Evolutionary conservation across 1,140 invertebrate genomes (phyloP).

Genomic region (Parapsyche elsis): DNA sequence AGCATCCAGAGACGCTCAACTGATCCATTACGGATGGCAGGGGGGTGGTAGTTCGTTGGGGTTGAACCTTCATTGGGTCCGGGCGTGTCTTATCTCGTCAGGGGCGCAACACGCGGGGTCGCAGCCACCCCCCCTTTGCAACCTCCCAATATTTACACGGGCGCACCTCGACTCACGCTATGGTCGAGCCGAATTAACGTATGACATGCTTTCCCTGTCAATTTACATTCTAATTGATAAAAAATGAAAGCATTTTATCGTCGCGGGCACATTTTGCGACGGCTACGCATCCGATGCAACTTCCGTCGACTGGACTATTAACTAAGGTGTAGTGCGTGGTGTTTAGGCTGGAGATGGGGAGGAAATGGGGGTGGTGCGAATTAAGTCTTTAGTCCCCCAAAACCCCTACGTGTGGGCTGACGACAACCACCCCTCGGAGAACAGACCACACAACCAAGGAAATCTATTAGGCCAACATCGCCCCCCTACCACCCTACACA

Average conservation of each 20-base stretch:
- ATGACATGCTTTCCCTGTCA: background rate
- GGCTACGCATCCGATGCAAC: background rate
- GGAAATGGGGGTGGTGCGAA: constrained; percentile 2
- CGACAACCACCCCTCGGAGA: background rate
- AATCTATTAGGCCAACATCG: constrained; percentile 14
- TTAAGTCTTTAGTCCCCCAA: constrained; percentile 31
- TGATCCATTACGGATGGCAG: constrained; percentile 39
- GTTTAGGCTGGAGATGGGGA: background rate
- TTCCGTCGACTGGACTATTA: background rate
- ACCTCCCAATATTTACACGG: background rate
- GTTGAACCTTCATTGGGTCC: background rate
- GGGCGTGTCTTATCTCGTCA: constrained; percentile 49
- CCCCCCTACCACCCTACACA: background rate
- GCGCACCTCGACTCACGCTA: background rate
- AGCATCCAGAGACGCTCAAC: constrained; percentile 41
- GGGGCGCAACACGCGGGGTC: constrained; percentile 29
- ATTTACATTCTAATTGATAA: background rate
- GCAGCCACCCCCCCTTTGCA: background rate
- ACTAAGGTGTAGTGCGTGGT: background rate
- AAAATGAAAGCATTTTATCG: background rate
- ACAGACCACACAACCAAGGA: background rate
- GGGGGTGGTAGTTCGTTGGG: background rate
- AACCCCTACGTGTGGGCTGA: background rate
- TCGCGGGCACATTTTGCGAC: no score
- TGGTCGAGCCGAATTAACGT: no score